Percentiles rank a stretch among this genome's conserved stretches.
Conservation (phyloP, 92 coral and sea anemone species). For the Phenganax subtilis region DNA sequence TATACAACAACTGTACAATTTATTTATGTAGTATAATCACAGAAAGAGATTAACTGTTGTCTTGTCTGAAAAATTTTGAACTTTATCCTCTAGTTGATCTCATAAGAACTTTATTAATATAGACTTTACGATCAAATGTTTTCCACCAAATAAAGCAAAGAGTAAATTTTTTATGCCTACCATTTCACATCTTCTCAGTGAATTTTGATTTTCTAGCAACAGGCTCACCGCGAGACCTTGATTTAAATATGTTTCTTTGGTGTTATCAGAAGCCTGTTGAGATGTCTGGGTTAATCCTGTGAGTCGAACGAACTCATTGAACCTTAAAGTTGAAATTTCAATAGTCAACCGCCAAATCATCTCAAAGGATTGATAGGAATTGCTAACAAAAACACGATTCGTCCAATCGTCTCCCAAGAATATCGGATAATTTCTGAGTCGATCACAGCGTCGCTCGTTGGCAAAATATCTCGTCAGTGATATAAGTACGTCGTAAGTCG, state of each 20-base stretch:
- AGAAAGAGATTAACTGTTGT: too few species aligned
- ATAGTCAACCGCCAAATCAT: background rate
- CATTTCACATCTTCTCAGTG: conserved; percentile 90
- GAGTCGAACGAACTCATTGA: conserved; percentile 28
- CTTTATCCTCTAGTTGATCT: too few species aligned
- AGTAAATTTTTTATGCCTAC: conserved; percentile 44
- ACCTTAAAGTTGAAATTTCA: conserved; percentile 5
- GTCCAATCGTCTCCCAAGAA: too few species aligned
- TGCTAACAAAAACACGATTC: too few species aligned
- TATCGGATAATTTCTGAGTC: too few species aligned
- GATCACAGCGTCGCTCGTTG: too few species aligned
- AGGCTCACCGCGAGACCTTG: conserved; percentile 92
- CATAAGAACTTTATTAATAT: background rate
- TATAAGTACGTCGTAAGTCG: too few species aligned
- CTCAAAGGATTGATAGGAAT: too few species aligned
- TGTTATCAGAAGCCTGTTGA: conserved; percentile 58
- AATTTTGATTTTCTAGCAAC: conserved; percentile 72
- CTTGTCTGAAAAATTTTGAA: too few species aligned
- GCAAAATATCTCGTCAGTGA: too few species aligned
- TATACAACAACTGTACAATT: too few species aligned
- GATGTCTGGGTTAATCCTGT: conserved; percentile 38
- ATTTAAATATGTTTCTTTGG: conserved; percentile 69
- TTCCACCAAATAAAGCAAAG: background rate
- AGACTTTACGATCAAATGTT: background rate
- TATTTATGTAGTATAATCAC: too few species aligned